Evolutionary conservation across 2,113 vertebrate species (phyloP), one percentile per base, ranked within the genome.

Genomic region (Picathartes gymnocephalus): DNA sequence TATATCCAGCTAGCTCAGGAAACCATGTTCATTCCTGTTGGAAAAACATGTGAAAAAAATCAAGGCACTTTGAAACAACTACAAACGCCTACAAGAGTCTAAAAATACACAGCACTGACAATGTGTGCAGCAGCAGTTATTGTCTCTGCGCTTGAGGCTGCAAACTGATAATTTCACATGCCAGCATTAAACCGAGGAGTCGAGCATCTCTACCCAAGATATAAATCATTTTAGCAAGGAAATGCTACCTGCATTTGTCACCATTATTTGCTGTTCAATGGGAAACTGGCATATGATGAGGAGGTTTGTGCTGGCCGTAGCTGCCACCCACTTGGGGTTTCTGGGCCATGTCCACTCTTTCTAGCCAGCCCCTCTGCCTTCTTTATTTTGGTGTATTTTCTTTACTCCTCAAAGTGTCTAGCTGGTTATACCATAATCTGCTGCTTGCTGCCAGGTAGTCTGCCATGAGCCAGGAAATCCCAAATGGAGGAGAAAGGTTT

Each of bases 61-160:
- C 58, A 60, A 62, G 68, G 68, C 60, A 19, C 68, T 78, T 85
- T 5, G 20, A 82, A 94, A 70, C 0, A 0, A 83, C 76, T 80
- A 57, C 35, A 30, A 65, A 93, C 76, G 4, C 95, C 94, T 94
- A 96, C 94, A 22, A 11, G 21, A n/a, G 22, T 68, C 92, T 96
- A 96, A 94, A 96, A 95, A 94, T 96, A 96, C 0, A 2, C 51
- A 64, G 58, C 76, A 45, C 1, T 88, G 76, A 82, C 64, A 88
- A 57, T 18, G 65, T 37, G 60, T 44, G 72, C 85, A 22, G 35
- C 51, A 92, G 66, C 62, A 71, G 37, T 50, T 81, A 94, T 94
- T 94, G 85, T 96, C 85, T 66, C 71, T 56, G 47, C 51, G 56
- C 68, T 48, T 14, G 11, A 86, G 85, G 64, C 61, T 96, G 42